A percentile compares a stretch with the other conserved stretches of the same genome.
Evolutionary conservation across 2,888 invertebrate genomes (phyloP).

Genomic region (Drosophila conformis): DNA sequence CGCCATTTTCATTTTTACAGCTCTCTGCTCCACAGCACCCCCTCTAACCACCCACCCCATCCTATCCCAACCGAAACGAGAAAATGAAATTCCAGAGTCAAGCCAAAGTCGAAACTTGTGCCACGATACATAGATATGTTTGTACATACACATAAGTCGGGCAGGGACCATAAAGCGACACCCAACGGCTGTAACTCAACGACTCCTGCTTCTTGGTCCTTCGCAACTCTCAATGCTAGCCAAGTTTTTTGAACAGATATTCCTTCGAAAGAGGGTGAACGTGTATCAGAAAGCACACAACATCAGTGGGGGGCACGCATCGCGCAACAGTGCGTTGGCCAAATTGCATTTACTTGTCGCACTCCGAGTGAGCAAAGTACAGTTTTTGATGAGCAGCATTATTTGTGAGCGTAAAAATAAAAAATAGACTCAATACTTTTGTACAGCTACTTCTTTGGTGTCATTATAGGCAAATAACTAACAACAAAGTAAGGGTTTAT

Average conservation of each 20-base stretch:
- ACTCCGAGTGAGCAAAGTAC: constrained; percentile 7
- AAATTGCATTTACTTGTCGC: constrained; percentile 31
- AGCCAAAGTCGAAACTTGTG: constrained; percentile 32
- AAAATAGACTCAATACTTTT: background rate
- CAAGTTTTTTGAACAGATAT: background rate
- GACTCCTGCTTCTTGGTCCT: constrained; percentile 40
- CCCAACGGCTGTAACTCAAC: constrained; percentile 65
- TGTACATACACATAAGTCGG: background rate
- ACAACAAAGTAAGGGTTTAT: background rate
- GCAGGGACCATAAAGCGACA: constrained; percentile 63
- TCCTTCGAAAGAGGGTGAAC: background rate
- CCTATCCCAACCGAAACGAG: background rate
- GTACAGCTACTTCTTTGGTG: background rate
- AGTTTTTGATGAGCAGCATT: background rate
- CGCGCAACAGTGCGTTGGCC: constrained; percentile 18
- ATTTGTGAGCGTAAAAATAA: background rate
- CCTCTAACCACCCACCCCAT: background rate
- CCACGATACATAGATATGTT: background rate
- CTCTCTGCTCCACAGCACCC: background rate
- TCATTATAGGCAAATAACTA: background rate
- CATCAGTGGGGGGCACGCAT: background rate
- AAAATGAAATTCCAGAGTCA: constrained; percentile 44
- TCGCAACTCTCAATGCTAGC: constrained; percentile 30
- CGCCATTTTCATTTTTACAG: constrained; percentile 74
- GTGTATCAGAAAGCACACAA: background rate